Percentiles rank a stretch among this genome's conserved stretches.
These are phyloP conservation scores for Arge pagana DNA, from an alignment of 2,888 invertebrate genomes.

Conservation along the genomic window DNA sequence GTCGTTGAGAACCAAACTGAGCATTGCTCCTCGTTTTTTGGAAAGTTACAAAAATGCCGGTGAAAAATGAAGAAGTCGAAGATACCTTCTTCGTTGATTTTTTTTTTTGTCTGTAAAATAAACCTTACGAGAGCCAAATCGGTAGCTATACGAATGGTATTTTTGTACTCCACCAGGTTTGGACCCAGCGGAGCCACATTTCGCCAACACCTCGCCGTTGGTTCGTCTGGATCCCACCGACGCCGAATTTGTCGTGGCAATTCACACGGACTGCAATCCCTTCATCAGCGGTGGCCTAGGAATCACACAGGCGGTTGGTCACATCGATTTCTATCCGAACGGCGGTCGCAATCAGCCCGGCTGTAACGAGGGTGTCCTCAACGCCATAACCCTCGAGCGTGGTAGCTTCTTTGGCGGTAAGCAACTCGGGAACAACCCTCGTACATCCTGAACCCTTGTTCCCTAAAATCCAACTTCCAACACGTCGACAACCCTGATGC, in stretches of 20 bases:
- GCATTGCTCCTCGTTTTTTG: too few relatives aligned
- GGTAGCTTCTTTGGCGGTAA: conserved; percentile 67
- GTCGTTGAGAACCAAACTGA: too few relatives aligned
- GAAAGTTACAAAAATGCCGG: too few relatives aligned
- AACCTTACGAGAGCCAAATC: too few relatives aligned
- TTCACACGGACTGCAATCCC: conserved; percentile 85
- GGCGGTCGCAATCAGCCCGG: conserved; percentile 84
- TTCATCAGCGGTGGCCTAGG: conserved; percentile 80
- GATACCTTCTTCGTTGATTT: too few relatives aligned
- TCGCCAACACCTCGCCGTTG: conserved; percentile 76
- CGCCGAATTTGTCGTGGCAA: conserved; percentile 86
- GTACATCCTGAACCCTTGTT: conserved; percentile 6
- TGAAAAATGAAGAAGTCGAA: too few relatives aligned
- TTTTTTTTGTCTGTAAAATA: too few relatives aligned
- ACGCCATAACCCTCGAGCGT: conserved; percentile 68
- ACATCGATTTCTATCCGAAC: conserved; percentile 92
- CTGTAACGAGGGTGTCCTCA: conserved; percentile 64
- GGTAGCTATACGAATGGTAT: too few relatives aligned
- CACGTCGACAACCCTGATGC: too few relatives aligned
- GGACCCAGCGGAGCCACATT: conserved; percentile 93
- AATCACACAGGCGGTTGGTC: conserved; percentile 80
- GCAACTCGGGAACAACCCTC: background rate
- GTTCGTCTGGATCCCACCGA: conserved; percentile 86
- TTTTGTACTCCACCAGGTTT: conserved; percentile 60
- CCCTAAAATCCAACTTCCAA: too few relatives aligned